Conservation (phyloP, 2,888 invertebrate genomes). For the Athalia rosae region DNA sequence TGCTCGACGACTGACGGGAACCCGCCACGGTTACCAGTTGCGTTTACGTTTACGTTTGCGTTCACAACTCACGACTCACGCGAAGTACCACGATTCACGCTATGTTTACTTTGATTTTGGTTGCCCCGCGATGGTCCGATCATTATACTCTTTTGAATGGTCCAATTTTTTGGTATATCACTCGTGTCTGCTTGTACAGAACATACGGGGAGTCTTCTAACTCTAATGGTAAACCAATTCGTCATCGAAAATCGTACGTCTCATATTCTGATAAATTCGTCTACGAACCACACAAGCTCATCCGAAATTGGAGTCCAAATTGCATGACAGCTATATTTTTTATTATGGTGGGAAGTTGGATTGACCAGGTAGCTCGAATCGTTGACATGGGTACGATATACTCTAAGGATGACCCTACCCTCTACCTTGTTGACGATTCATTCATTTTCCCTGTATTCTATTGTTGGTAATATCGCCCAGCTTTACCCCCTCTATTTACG, state of each 20-base stretch:
- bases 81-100: background rate
- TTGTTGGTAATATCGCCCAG: slow-evolving; percentile 37
- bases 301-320: background rate
- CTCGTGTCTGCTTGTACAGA: no score
- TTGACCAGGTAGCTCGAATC: background rate
- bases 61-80: background rate
- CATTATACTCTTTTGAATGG: no score
- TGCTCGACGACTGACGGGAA: slow-evolving; percentile 40
- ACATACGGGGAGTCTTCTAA: no score
- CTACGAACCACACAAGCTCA: no score
- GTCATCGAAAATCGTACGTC: no score
- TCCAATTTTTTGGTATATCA: no score
- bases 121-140: no score
- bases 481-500: background rate
- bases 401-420: no score
- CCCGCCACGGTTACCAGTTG: slow-evolving; percentile 38
- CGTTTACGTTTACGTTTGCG: background rate
- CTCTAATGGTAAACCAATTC: no score
- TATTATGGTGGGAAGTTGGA: slow-evolving; percentile 1
- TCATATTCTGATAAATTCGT: no score
- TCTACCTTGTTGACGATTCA: background rate
- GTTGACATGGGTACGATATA: no score
- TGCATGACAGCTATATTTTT: slow-evolving; percentile 27
- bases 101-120: background rate
- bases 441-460: background rate